Evolutionary conservation across 2,888 invertebrate species (phyloP).

Genomic region (Euplexia lucipara): DNA sequence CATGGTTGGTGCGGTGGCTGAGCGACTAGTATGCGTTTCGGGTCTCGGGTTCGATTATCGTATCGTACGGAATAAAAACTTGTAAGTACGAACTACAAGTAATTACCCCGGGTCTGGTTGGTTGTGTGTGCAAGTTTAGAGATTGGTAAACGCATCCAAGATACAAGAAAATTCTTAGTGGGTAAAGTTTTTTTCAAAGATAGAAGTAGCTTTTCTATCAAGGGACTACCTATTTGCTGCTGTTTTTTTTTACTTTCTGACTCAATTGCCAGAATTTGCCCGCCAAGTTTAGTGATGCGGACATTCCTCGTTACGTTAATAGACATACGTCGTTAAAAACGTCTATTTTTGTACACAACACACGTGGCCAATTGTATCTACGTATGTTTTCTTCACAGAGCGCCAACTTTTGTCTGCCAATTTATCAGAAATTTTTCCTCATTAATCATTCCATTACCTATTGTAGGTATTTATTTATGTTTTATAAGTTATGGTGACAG

Average conservation of each 20-base stretch:
- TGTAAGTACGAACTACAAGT: too few species aligned
- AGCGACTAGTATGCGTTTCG: too few species aligned
- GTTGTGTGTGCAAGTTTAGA: too few species aligned
- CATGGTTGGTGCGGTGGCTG: too few species aligned
- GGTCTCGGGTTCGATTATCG: too few species aligned
- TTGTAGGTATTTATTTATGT: not conserved
- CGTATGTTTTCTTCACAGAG: slow-evolving; percentile 26
- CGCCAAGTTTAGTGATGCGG: slow-evolving; percentile 33
- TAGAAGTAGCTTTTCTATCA: too few species aligned
- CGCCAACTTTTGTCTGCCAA: slow-evolving; percentile 50
- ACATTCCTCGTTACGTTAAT: slow-evolving; percentile 42
- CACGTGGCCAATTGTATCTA: slow-evolving; percentile 44
- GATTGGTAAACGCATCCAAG: too few species aligned
- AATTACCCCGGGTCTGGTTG: too few species aligned
- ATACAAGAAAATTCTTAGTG: too few species aligned
- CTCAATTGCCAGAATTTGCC: slow-evolving; percentile 12
- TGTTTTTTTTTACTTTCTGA: not conserved
- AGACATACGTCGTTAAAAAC: slow-evolving; percentile 29
- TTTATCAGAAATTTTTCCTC: slow-evolving; percentile 17
- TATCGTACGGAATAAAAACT: too few species aligned
- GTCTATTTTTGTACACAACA: slow-evolving; percentile 45
- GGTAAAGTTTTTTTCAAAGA: too few species aligned
- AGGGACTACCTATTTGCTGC: too few species aligned
- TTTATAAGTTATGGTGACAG: slow-evolving; percentile 18
- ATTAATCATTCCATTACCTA: slow-evolving; percentile 16